Base-by-base conservation (phyloP, 2,113 vertebrate genomes). In the Hemicordylus capensis region DNA sequence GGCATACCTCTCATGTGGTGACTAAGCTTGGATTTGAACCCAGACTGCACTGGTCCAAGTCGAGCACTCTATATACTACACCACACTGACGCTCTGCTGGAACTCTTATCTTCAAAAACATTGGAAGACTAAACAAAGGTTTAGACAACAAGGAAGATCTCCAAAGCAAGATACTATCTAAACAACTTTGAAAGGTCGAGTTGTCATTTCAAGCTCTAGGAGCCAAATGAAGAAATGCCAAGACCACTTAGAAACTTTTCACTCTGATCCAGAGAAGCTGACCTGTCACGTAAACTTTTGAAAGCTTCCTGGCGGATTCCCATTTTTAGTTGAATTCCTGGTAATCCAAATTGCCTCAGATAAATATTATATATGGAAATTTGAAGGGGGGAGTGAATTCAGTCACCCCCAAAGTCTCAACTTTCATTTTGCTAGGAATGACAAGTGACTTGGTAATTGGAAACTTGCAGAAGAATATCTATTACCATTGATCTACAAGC, bases 41-140 rank as follows among this genome's bases (percentile, higher is more conserved):
- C 51, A 69, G 6, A 37, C 74, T 10, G 14, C 11, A 20, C 24
- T 19, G 28, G n/a, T 28, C 54, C 34, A 72, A 34, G 9, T 19
- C 67, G 5, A 42, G 14, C 34, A 58, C 3, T 42, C n/a, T 42
- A 4, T 37, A 6, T 34, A 69, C 17, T 37, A 69, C 14, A 54
- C n/a, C 15, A 17, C 5, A 37, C 42, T 44, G 46, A 4, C 28
- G 46, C 11, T 34, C 77, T 73, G 61, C 86, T 87, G 58, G 11
- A 19, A 86, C 51, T 90, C 51, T 79, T 64, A 14, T 81, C 76
- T 83, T 89, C 87, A 17, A 46, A 37, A 81, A 48, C 42, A 69
- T 34, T 15, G 31, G 26, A 54, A 4, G 37, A 37, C 78, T 80
- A 80, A 80, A 3, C 31, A 42, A 70, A 74, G 64, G 37, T 1